phyloP scores from a whole-genome alignment of 2,113 vertebrate genomes.

The Dasyprocta punctata region DNA sequence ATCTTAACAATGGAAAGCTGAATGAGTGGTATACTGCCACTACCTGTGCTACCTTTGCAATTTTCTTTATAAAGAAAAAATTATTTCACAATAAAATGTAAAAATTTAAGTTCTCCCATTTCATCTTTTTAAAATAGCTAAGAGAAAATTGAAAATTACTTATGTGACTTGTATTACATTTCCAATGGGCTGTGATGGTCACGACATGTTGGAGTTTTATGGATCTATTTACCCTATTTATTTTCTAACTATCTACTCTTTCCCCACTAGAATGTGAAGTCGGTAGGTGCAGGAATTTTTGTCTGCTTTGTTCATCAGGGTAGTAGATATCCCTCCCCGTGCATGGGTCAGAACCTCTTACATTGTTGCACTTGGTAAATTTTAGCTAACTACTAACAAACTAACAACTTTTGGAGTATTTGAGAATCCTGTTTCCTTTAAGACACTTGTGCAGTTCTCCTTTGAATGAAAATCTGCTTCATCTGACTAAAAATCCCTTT shows the following conservation, averaged over 20 bases:
- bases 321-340: neutral
- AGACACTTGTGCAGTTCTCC: neutral
- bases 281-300: neutral
- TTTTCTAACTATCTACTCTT: neutral
- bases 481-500: neutral
- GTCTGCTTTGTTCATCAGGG: neutral
- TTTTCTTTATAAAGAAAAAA: neutral
- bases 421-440: neutral
- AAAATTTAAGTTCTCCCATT: slow-evolving; percentile 18
- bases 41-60: neutral
- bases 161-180: neutral
- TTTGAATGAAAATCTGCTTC: neutral
- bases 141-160: neutral
- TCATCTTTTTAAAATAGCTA: neutral
- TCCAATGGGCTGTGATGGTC: neutral
- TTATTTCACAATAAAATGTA: neutral
- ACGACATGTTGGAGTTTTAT: neutral
- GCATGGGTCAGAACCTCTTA: neutral
- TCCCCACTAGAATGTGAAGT: neutral
- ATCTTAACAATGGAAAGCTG: neutral
- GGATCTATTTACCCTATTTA: neutral
- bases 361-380: neutral
- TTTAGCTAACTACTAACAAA: neutral
- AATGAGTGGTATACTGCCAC: neutral
- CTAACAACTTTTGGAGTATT: neutral